phyloP scores from a whole-genome alignment of 2,113 vertebrate genomes.

The Falco punctatus region DNA sequence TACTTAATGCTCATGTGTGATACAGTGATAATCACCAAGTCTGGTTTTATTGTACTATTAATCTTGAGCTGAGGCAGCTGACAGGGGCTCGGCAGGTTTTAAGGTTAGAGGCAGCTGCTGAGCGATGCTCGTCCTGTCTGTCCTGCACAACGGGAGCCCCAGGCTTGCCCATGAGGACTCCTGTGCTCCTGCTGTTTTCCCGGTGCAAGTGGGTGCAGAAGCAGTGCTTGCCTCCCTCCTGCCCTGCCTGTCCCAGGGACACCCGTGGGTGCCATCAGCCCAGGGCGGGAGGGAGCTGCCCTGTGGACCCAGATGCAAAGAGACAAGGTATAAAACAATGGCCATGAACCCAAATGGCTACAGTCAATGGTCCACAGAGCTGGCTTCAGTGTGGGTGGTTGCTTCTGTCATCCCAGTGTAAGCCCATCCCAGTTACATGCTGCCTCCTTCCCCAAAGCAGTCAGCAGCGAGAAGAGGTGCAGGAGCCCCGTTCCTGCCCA shows the following conservation, averaged over 20 bases:
- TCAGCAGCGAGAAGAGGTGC: not conserved
- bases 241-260: not conserved
- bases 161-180: accelerated
- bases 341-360: not conserved
- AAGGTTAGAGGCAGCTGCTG: not conserved
- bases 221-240: not conserved
- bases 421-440: not conserved
- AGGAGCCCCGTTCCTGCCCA: not conserved
- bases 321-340: not conserved
- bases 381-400: not conserved
- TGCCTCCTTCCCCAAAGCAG: not conserved
- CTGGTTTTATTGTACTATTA: not conserved
- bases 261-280: not conserved
- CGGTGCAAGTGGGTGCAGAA: accelerated
- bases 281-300: not conserved
- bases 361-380: not conserved
- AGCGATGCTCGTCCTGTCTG: not conserved
- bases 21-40: accelerated
- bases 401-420: not conserved
- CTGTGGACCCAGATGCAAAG: not conserved
- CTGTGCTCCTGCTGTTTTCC: not conserved
- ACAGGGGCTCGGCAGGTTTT: not conserved
- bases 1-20: not conserved
- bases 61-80: not conserved
- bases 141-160: not conserved